These are phyloP conservation scores for Vultur gryphus DNA, from an alignment of 2,797 vertebrate genomes.

Conservation along the genomic window DNA sequence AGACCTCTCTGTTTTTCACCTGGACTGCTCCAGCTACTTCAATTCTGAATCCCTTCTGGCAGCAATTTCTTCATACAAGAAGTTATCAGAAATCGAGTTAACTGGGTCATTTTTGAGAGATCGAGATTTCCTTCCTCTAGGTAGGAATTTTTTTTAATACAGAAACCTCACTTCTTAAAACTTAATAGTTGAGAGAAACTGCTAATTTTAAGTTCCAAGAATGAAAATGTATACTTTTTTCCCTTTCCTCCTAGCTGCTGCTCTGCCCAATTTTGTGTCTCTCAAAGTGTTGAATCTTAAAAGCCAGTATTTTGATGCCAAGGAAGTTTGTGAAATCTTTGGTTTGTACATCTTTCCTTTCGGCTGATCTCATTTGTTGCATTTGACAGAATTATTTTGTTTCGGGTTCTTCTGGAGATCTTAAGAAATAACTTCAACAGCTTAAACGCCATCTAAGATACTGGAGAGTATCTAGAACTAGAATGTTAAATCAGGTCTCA, in stretches of 20 bases:
- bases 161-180: not conserved
- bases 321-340: conserved; percentile 19
- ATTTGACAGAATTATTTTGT: not conserved
- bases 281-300: conserved; percentile 29
- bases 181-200: not conserved
- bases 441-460: not conserved
- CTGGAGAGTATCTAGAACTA: not conserved
- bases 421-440: not conserved
- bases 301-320: not conserved
- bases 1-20: conserved; percentile 20
- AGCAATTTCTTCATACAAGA: conserved; percentile 24
- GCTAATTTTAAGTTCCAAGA: not conserved
- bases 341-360: not conserved
- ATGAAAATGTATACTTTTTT: not conserved
- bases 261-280: conserved; percentile 25
- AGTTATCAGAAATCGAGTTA: conserved; percentile 36
- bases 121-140: not conserved
- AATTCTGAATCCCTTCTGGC: conserved; percentile 18
- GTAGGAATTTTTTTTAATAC: not conserved
- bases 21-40: not conserved
- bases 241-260: conserved; percentile 3
- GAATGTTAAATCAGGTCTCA: not conserved
- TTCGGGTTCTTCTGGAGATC: not conserved
- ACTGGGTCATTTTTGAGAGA: not conserved
- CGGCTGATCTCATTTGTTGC: not conserved